Conservation (phyloP, 2,888 invertebrate species). For the Drosophila monieri region DNA sequence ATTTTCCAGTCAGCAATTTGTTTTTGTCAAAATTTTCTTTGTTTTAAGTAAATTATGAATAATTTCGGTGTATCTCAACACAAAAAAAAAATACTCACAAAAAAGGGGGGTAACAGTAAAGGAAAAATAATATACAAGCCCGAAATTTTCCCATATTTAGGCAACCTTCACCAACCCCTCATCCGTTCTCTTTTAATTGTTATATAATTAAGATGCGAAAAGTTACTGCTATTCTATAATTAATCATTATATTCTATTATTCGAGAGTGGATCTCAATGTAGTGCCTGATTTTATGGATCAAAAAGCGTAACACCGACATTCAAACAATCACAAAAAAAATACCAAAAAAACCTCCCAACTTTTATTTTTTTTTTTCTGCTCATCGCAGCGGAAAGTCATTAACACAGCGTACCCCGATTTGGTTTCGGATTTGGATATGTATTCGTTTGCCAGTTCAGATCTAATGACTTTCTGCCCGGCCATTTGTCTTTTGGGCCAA, state of each 20-base stretch:
- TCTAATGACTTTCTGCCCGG: conserved; percentile 36
- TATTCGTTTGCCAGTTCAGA: neutral
- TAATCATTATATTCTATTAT: conserved; percentile 52
- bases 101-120: neutral
- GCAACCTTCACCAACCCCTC: conserved; percentile 51
- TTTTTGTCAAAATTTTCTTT: conserved; percentile 64
- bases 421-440: conserved; percentile 25
- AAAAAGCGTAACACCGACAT: conserved; percentile 71
- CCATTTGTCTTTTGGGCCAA: conserved; percentile 31
- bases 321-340: neutral
- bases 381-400: conserved; percentile 75
- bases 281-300: conserved; percentile 73
- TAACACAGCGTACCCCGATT: conserved; percentile 39
- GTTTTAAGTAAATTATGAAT: conserved; percentile 67
- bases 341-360: conserved; percentile 1
- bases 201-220: conserved; percentile 77
- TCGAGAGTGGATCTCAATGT: conserved; percentile 37
- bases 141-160: conserved; percentile 67
- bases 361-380: conserved; percentile 24
- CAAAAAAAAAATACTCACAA: conserved; percentile 5
- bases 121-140: conserved; percentile 12
- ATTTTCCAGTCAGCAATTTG: conserved; percentile 64
- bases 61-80: conserved; percentile 39
- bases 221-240: conserved; percentile 49
- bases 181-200: conserved; percentile 62